These are phyloP conservation scores for Babyrousa celebensis DNA, from an alignment of 2,797 vertebrate genomes.

Conservation along the genomic window DNA sequence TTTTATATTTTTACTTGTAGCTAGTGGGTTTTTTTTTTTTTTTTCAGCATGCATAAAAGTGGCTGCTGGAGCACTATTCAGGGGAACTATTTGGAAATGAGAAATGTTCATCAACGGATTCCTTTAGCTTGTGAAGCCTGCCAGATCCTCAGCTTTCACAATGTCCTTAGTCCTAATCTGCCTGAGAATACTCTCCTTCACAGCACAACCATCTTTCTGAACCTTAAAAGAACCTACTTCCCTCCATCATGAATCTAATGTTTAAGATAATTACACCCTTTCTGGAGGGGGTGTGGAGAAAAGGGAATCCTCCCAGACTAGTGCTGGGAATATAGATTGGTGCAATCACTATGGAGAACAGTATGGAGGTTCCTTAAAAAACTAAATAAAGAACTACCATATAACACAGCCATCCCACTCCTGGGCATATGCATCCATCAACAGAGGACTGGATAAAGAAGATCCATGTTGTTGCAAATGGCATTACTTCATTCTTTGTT, in stretches of 20 bases:
- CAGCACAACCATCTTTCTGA: not conserved
- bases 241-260: not conserved
- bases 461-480: not conserved
- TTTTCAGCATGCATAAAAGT: constrained; percentile 8
- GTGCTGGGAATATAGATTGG: no score
- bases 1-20: constrained; percentile 34
- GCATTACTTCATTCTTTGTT: not conserved
- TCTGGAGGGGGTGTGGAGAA: no score
- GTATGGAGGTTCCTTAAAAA: no score
- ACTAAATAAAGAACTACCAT: no score
- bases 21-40: not conserved
- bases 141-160: not conserved
- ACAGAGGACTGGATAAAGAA: no score
- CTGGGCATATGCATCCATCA: no score
- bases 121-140: not conserved
- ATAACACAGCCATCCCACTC: no score
- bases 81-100: not conserved
- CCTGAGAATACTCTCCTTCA: not conserved
- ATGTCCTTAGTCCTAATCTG: not conserved
- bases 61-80: not conserved
- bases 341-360: no score
- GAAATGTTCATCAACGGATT: not conserved
- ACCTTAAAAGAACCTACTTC: not conserved
- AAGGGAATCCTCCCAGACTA: no score
- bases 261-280: not conserved